A percentile compares a stretch with the other conserved stretches of the same genome.
Conservation (phyloP, 2,888 invertebrate genomes). For the Plemyria rubiginata region DNA sequence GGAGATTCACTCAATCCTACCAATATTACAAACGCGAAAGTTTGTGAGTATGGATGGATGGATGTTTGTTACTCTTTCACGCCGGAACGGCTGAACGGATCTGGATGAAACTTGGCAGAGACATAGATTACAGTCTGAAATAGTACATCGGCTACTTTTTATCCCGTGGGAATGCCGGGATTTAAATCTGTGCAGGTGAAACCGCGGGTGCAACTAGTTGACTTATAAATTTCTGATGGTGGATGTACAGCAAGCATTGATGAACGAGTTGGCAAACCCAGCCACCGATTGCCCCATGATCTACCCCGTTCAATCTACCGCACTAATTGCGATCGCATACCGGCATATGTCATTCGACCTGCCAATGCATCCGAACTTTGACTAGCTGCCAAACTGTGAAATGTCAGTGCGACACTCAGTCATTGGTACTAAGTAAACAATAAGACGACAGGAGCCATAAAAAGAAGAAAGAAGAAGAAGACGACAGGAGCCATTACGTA, state of each 20-base stretch:
- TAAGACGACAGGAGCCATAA: neutral
- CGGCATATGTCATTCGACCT: constrained; percentile 39
- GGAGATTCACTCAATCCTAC: too few relatives aligned
- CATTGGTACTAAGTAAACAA: constrained; percentile 27
- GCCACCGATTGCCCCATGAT: constrained; percentile 33
- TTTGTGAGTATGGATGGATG: too few relatives aligned
- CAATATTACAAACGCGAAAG: too few relatives aligned
- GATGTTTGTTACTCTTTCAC: too few relatives aligned
- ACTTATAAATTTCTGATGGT: too few relatives aligned
- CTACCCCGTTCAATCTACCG: constrained; percentile 33
- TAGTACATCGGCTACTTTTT: too few relatives aligned
- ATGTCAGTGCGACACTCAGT: constrained; percentile 41
- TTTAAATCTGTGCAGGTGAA: too few relatives aligned
- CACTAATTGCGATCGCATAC: constrained; percentile 36
- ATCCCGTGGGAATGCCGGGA: too few relatives aligned
- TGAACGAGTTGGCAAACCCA: constrained; percentile 23
- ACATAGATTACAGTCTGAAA: too few relatives aligned
- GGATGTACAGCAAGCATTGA: constrained; percentile 10
- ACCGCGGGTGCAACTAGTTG: too few relatives aligned
- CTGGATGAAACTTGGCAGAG: too few relatives aligned
- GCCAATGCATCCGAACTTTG: constrained; percentile 58
- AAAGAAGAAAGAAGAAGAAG: neutral
- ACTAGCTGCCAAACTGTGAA: constrained; percentile 50
- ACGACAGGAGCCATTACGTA: neutral
- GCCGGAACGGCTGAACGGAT: too few relatives aligned